phyloP scores from a whole-genome alignment of 1,140 invertebrate species.

The Wasmannia auropunctata region DNA sequence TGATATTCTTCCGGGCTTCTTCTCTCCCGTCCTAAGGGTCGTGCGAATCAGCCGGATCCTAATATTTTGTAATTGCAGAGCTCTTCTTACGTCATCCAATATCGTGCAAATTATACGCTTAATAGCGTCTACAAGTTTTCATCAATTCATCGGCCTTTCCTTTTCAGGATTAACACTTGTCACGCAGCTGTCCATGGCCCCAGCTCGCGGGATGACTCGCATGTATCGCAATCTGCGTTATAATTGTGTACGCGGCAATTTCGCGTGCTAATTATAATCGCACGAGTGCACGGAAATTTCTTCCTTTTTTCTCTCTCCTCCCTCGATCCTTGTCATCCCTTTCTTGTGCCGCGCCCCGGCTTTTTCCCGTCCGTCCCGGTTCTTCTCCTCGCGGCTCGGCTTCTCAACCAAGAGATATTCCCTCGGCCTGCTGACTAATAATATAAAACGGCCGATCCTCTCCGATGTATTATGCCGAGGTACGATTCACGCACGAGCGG shows the following conservation, averaged over 20 bases:
- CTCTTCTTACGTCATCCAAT: not conserved
- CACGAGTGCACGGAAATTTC: conserved; percentile 7
- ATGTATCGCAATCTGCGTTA: conserved; percentile 10
- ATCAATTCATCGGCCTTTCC: not conserved
- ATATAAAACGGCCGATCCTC: conserved; percentile 71
- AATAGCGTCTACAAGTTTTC: not conserved
- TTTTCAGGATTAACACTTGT: not conserved
- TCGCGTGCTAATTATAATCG: conserved; percentile 41
- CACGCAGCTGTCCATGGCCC: not conserved
- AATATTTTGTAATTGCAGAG: not conserved
- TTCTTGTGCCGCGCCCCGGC: conserved; percentile 1
- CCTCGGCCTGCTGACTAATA: conserved; percentile 63
- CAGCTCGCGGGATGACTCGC: conserved; percentile 23
- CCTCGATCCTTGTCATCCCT: not conserved
- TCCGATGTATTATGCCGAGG: conserved; percentile 57
- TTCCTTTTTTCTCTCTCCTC: not conserved
- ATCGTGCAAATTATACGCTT: not conserved
- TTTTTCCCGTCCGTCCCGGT: conserved; percentile 2
- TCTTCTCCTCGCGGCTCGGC: conserved; percentile 3
- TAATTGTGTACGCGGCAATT: conserved; percentile 32
- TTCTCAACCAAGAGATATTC: conserved; percentile 14
- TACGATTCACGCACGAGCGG: conserved; percentile 74
- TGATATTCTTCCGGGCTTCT: conserved; percentile 1
- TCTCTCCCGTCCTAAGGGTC: not conserved
- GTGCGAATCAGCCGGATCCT: not conserved